A percentile compares a stretch with the other conserved stretches of the same genome.
Conservation (phyloP, 2,888 invertebrate genomes). For the Agrotis clavis region DNA sequence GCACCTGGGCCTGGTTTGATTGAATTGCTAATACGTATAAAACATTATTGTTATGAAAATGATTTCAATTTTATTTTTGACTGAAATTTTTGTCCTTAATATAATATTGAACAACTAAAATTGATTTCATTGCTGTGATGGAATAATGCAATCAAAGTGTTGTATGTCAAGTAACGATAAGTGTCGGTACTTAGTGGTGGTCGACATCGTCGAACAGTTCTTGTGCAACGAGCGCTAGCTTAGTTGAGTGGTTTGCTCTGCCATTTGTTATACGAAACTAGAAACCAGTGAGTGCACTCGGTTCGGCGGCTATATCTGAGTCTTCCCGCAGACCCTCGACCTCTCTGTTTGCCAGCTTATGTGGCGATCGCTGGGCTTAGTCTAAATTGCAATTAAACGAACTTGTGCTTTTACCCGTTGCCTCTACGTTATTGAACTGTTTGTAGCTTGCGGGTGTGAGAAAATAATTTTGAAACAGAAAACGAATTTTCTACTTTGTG, state of each 20-base stretch:
- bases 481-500: conserved; percentile 44
- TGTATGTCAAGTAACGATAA: conserved; percentile 55
- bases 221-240: conserved; percentile 61
- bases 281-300: conserved; percentile 76
- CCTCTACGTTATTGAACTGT: conserved; percentile 58
- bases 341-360: conserved; percentile 80
- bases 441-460: conserved; percentile 48
- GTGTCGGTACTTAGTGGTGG: conserved; percentile 43
- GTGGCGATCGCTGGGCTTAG: conserved; percentile 82
- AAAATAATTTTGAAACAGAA: conserved; percentile 45
- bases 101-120: conserved; percentile 8
- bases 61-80: conserved; percentile 26
- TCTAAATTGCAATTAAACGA: conserved; percentile 86
- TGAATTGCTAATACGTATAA: conserved; percentile 47
- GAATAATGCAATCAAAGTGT: conserved; percentile 41
- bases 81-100: background rate
- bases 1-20: conserved; percentile 38
- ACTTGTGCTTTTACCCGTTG: conserved; percentile 72
- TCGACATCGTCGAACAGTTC: conserved; percentile 59
- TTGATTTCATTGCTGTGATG: conserved; percentile 21
- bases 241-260: conserved; percentile 68
- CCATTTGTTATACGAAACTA: conserved; percentile 79
- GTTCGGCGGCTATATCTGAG: conserved; percentile 73
- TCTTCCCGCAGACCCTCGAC: conserved; percentile 79
- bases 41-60: conserved; percentile 6